Base-by-base conservation (phyloP, 2,888 invertebrate species). In the Parelbella ahira region DNA sequence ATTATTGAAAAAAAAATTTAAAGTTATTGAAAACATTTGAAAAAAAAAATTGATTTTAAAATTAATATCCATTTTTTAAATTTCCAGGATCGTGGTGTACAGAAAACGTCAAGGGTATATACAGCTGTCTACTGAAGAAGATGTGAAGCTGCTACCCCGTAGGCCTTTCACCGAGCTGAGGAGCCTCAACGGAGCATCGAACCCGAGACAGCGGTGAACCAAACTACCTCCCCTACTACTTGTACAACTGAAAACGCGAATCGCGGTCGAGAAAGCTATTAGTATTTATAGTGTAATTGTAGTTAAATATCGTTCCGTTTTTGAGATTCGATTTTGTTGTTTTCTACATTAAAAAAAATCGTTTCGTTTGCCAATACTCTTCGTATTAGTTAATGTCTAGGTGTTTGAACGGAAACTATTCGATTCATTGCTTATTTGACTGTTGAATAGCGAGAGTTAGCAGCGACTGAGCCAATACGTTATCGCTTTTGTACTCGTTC, bases 21-120 rank as follows among this genome's bases (percentile, higher is more conserved):
- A n/a, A n/a, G n/a, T n/a, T n/a, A n/a, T n/a, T n/a, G n/a, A n/a
- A n/a, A n/a, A n/a, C n/a, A n/a, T n/a, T n/a, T n/a, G n/a, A n/a
- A n/a, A n/a, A n/a, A n/a, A n/a, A n/a, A n/a, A n/a, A n/a, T n/a
- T n/a, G n/a, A n/a, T n/a, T n/a, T n/a, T n/a, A n/a, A 9, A 8
- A 12, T 12, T 8, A 15, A 13, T 7, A 4, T 7, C 3, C 6
- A n/a, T 12, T 39, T 41, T 56, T 18, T 47, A 3, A 39, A n/a
- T n/a, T 81, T 81, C 6, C 86, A 89, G 89, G 7, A 49, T 88
- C 10, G 53, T 88, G 62, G 70, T 88, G 45, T 89, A 89, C 63
- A 75, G 70, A 48, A 88, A 76, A 48, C 71, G 88, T 1, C 65
- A 62, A 30, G 74, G 72, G 2, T 74, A 72, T 51, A 54, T 64